phyloP scores from a whole-genome alignment of 2,888 invertebrate species.

The Perizoma affinitatum region DNA sequence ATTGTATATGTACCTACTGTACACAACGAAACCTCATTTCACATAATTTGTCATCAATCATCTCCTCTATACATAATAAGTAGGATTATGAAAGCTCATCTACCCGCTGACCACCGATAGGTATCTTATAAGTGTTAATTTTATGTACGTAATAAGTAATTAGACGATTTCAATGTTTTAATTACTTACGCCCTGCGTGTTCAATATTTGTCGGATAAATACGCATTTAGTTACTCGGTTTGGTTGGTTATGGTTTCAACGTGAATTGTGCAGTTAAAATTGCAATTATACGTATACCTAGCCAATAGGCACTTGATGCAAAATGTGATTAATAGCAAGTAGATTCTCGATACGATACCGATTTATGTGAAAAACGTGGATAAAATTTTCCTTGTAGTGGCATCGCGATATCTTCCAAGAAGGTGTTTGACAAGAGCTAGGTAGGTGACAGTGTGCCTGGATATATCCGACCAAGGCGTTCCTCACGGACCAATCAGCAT shows the following conservation, averaged over 20 bases:
- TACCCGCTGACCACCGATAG: background rate
- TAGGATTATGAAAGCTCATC: background rate
- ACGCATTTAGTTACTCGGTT: constrained; percentile 37
- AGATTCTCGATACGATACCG: constrained; percentile 1
- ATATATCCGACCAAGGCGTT: too few relatives aligned
- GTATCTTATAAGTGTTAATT: constrained; percentile 11
- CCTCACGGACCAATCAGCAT: too few relatives aligned
- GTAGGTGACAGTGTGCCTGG: constrained; percentile 2
- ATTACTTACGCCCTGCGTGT: constrained; percentile 50
- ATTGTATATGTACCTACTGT: too few relatives aligned
- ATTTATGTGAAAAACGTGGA: constrained; percentile 45
- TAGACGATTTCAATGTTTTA: constrained; percentile 38
- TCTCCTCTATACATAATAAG: too few relatives aligned
- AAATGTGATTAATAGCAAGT: constrained; percentile 23
- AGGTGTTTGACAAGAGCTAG: constrained; percentile 11
- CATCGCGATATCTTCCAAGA: constrained; percentile 17
- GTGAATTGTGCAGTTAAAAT: constrained; percentile 28
- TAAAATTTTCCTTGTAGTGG: constrained; percentile 24
- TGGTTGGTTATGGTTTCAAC: constrained; percentile 35
- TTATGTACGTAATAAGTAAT: constrained; percentile 13
- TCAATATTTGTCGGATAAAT: constrained; percentile 52
- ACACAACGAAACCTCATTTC: too few relatives aligned
- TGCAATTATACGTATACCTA: constrained; percentile 25
- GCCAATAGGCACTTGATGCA: constrained; percentile 11
- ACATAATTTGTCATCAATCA: too few relatives aligned